Evolutionary conservation across 1,140 invertebrate genomes (phyloP).

Genomic region (Psilanteris sp.): DNA sequence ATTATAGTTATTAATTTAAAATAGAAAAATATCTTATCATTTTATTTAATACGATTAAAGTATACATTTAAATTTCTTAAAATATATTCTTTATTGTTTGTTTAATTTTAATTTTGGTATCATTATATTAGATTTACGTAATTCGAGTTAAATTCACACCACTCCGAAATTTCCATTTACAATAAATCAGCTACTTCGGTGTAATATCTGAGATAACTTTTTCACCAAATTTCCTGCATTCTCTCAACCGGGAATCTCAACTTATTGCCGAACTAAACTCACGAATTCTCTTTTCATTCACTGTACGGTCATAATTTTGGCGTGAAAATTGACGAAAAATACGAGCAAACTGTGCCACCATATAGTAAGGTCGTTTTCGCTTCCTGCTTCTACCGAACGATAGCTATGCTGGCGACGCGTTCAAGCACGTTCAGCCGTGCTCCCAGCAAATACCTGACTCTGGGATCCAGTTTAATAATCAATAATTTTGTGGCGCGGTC

Average conservation of each 20-base stretch:
- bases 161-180: background rate
- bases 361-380: constrained; percentile 29
- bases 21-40: no score
- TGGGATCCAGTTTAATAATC: constrained; percentile 73
- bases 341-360: constrained; percentile 24
- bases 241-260: constrained; percentile 7
- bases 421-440: constrained; percentile 34
- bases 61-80: no score
- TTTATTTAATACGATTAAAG: no score
- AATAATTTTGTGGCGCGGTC: constrained; percentile 70
- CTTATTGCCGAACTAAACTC: background rate
- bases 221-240: constrained; percentile 16
- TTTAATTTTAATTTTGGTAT: no score
- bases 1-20: no score
- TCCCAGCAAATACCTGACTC: constrained; percentile 30
- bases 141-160: background rate
- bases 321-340: constrained; percentile 43
- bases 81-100: no score
- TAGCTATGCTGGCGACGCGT: constrained; percentile 26
- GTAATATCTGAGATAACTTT: constrained; percentile 29
- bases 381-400: constrained; percentile 32
- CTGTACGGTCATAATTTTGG: constrained; percentile 37
- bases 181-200: constrained; percentile 14
- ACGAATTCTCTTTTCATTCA: constrained; percentile 32
- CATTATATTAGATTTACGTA: no score